Conservation (phyloP, 2,888 invertebrate genomes). For the Opisthograptis luteolata region DNA sequence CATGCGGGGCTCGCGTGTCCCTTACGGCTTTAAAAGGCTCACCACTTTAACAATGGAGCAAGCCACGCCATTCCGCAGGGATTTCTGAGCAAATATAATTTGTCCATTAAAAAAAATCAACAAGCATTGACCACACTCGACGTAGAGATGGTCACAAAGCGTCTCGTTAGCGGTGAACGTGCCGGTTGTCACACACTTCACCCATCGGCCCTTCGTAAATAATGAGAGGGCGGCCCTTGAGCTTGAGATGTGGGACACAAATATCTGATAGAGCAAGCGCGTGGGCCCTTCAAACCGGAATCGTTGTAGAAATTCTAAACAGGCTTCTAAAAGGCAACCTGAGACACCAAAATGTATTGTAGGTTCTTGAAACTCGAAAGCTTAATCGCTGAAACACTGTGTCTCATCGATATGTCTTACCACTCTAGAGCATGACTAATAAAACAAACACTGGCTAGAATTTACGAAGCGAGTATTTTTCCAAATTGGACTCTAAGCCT, state of each 20-base stretch:
- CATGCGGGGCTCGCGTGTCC: slow-evolving; percentile 62
- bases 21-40: slow-evolving; percentile 70
- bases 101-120: slow-evolving; percentile 83
- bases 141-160: slow-evolving; percentile 80
- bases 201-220: slow-evolving; percentile 83
- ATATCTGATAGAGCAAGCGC: slow-evolving; percentile 50
- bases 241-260: slow-evolving; percentile 47
- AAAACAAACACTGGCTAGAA: too few relatives aligned
- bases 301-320: background rate
- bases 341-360: too few relatives aligned
- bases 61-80: slow-evolving; percentile 53
- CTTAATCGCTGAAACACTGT: too few relatives aligned
- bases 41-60: slow-evolving; percentile 60
- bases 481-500: too few relatives aligned
- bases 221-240: slow-evolving; percentile 77
- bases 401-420: too few relatives aligned
- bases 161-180: slow-evolving; percentile 84
- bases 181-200: slow-evolving; percentile 82
- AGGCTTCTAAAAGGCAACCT: background rate
- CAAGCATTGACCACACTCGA: slow-evolving; percentile 77
- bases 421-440: too few relatives aligned
- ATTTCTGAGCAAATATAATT: slow-evolving; percentile 74
- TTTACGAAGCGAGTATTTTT: too few relatives aligned
- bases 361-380: too few relatives aligned
- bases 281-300: slow-evolving; percentile 27